Conservation (phyloP, 2,888 invertebrate species). For the Gerosis bhagava region DNA sequence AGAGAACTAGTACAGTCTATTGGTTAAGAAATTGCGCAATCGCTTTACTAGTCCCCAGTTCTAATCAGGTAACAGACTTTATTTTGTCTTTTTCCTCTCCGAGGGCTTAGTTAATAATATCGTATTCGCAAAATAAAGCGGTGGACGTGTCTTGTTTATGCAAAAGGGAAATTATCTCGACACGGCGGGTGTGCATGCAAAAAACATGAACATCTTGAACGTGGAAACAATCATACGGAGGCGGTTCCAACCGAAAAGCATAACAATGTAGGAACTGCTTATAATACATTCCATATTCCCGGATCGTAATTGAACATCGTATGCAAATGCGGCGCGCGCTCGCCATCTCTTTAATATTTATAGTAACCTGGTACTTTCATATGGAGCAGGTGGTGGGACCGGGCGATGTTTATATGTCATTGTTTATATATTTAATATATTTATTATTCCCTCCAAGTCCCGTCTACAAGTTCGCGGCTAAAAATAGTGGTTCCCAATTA, state of each 20-base stretch:
- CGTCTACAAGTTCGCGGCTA: conserved; percentile 5
- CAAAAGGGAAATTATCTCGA: conserved; percentile 28
- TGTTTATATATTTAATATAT: conserved; percentile 37
- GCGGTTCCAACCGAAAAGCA: conserved; percentile 50
- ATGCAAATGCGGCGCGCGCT: conserved; percentile 68
- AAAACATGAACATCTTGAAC: conserved; percentile 41
- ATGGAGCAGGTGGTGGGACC: conserved; percentile 56
- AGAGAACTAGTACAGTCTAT: no score
- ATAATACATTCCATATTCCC: conserved; percentile 67
- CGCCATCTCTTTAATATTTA: conserved; percentile 72
- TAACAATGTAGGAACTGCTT: conserved; percentile 54
- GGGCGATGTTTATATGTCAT: conserved; percentile 51
- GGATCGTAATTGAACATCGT: conserved; percentile 73
- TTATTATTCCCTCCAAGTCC: conserved; percentile 4
- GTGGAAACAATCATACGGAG: conserved; percentile 47
- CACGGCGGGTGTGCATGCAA: conserved; percentile 33
- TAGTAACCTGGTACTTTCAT: conserved; percentile 57
- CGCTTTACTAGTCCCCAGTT: conserved; percentile 26
- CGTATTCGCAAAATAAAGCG: conserved; percentile 25
- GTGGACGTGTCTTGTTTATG: conserved; percentile 28
- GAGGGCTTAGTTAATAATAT: conserved; percentile 19
- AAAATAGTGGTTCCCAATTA: conserved; percentile 23
- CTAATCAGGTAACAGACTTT: background rate
- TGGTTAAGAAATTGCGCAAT: conserved; percentile 68
- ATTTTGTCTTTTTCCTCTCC: conserved; percentile 1